These are phyloP conservation scores for Limenitis arthemis DNA, from an alignment of 2,888 invertebrate species.

Conservation along the genomic window DNA sequence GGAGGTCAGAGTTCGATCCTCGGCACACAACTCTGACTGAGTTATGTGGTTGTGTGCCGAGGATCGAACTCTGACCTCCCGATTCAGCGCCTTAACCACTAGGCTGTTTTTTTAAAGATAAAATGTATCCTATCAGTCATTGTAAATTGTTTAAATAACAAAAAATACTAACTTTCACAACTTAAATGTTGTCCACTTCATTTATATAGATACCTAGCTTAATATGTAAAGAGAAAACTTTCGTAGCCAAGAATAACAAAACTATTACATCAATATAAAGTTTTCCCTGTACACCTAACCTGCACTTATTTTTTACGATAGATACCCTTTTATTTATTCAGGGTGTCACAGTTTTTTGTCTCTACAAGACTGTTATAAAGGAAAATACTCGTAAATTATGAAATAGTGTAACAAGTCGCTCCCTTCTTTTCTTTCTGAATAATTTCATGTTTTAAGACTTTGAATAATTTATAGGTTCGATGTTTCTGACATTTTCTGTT, in stretches of 20 bases:
- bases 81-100: too few species aligned
- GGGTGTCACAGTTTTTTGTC: constrained; percentile 13
- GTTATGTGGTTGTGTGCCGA: too few species aligned
- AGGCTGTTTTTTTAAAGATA: too few species aligned
- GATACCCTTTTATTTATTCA: constrained; percentile 26
- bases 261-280: constrained; percentile 2
- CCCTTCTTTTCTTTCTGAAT: constrained; percentile 52
- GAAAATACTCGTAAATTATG: constrained; percentile 41
- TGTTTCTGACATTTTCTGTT: constrained; percentile 37
- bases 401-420: constrained; percentile 34
- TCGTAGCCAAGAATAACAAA: neutral
- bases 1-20: too few species aligned
- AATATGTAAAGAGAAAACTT: too few species aligned
- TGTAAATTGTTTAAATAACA: too few species aligned
- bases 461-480: constrained; percentile 55
- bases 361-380: constrained; percentile 22
- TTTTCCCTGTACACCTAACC: neutral
- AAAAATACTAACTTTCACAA: too few species aligned
- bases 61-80: too few species aligned
- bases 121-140: too few species aligned
- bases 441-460: constrained; percentile 54
- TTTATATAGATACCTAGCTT: too few species aligned
- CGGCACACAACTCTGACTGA: too few species aligned
- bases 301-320: constrained; percentile 6
- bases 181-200: too few species aligned